phyloP scores from a whole-genome alignment of 2,888 invertebrate genomes.

The Meteorus colon region DNA sequence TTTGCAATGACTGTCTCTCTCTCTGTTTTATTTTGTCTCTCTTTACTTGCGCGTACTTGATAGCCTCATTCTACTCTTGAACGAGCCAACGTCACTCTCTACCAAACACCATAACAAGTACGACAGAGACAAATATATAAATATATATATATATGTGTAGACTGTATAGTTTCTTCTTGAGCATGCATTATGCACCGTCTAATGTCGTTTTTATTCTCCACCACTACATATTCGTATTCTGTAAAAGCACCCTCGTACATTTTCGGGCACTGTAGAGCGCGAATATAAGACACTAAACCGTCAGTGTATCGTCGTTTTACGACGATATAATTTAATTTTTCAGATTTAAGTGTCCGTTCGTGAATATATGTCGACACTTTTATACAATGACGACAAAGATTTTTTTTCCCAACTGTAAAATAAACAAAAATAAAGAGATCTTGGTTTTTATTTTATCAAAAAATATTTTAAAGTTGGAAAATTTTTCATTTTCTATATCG shows the following conservation, averaged over 20 bases:
- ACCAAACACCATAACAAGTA: constrained; percentile 45
- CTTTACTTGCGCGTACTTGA: constrained; percentile 1
- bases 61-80: neutral
- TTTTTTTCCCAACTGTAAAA: neutral
- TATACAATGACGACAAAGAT: constrained; percentile 26
- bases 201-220: constrained; percentile 71
- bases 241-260: constrained; percentile 53
- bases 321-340: constrained; percentile 72
- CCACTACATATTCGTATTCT: neutral
- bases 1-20: constrained; percentile 28
- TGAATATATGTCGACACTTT: constrained; percentile 32
- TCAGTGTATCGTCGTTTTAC: constrained; percentile 61
- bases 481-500: too few relatives aligned
- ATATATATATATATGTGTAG: neutral
- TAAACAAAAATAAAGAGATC: too few relatives aligned
- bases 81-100: constrained; percentile 41
- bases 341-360: constrained; percentile 67
- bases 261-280: constrained; percentile 38
- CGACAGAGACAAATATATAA: constrained; percentile 32
- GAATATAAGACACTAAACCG: constrained; percentile 62
- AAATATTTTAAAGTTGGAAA: too few relatives aligned
- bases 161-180: constrained; percentile 40
- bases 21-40: neutral
- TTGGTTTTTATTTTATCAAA: too few relatives aligned
- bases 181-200: constrained; percentile 71